Conservation (phyloP, 2,888 invertebrate genomes). For the Apamea epomidion region DNA sequence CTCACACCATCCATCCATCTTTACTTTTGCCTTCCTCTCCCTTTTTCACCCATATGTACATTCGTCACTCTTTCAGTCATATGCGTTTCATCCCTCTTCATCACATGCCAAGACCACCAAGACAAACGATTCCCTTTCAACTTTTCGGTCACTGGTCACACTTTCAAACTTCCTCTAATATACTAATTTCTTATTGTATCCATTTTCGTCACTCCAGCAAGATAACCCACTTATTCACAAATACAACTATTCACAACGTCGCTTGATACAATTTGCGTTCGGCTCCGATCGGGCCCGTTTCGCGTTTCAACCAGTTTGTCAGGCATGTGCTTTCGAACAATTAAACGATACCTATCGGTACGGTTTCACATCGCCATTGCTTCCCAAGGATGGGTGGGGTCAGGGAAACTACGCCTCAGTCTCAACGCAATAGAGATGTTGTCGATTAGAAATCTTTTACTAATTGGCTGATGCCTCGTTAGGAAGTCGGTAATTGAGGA, state of each 20-base stretch:
- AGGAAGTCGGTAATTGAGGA: constrained; percentile 42
- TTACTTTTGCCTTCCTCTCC: neutral
- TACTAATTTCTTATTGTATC: neutral
- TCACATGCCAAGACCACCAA: neutral
- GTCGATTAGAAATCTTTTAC: constrained; percentile 61
- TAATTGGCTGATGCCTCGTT: constrained; percentile 56
- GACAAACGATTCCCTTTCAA: neutral
- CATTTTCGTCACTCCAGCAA: neutral
- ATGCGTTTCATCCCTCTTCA: neutral
- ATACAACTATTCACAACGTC: neutral
- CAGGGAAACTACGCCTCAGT: constrained; percentile 51
- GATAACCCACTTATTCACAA: constrained; percentile 10
- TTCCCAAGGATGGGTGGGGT: constrained; percentile 69
- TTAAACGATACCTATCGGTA: constrained; percentile 78
- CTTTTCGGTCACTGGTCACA: neutral
- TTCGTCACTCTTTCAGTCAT: neutral
- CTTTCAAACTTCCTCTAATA: neutral
- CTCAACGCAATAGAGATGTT: constrained; percentile 50
- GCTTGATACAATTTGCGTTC: constrained; percentile 49
- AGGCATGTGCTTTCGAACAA: constrained; percentile 86
- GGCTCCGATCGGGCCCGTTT: constrained; percentile 21
- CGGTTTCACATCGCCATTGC: constrained; percentile 59
- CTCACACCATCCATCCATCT: neutral
- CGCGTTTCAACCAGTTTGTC: constrained; percentile 54
- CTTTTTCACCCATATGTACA: neutral